Evolutionary conservation across 2,888 invertebrate species (phyloP).

Genomic region (Andrena praecox): DNA sequence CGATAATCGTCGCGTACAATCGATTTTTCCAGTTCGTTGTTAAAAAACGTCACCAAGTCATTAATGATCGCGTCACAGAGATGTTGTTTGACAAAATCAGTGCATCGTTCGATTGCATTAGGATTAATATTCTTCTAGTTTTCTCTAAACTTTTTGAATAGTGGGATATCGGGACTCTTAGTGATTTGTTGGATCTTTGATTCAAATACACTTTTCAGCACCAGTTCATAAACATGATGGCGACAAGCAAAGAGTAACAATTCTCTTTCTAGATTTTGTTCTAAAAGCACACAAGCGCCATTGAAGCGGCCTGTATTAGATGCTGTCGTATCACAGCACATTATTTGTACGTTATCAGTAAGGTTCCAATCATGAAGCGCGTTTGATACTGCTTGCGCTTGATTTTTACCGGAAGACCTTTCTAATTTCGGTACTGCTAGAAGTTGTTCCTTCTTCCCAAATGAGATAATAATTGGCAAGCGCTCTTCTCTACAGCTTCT

Average conservation of each 20-base stretch:
- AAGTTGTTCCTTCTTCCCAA: slow-evolving; percentile 33
- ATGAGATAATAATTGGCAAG: slow-evolving; percentile 33
- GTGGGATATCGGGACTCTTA: slow-evolving; percentile 5
- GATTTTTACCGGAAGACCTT: slow-evolving; percentile 24
- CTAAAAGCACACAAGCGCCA: slow-evolving; percentile 3
- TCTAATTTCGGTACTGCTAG: slow-evolving; percentile 42
- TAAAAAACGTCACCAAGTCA: slow-evolving; percentile 3
- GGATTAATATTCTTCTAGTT: slow-evolving; percentile 7
- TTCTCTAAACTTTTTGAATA: slow-evolving; percentile 7
- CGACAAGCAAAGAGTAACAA: slow-evolving; percentile 1
- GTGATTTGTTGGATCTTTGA: slow-evolving; percentile 5
- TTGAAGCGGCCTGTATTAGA: slow-evolving; percentile 30
- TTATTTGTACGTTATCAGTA: slow-evolving; percentile 6
- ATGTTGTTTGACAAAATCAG: slow-evolving; percentile 6
- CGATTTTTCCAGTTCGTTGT: slow-evolving; percentile 6
- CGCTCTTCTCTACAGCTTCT: slow-evolving; percentile 23
- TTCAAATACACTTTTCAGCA: slow-evolving; percentile 3
- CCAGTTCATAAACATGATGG: slow-evolving; percentile 6
- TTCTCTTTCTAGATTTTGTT: slow-evolving; percentile 6
- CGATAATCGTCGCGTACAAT: slow-evolving; percentile 6
- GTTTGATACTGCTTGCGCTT: slow-evolving; percentile 26
- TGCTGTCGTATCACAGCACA: slow-evolving; percentile 45
- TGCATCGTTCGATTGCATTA: slow-evolving; percentile 6
- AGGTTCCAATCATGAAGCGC: slow-evolving; percentile 28
- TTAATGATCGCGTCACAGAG: slow-evolving; percentile 6